A percentile compares a stretch with the other conserved stretches of the same genome.
These are phyloP conservation scores for Troides aeacus DNA, from an alignment of 2,888 invertebrate species.

Conservation along the genomic window DNA sequence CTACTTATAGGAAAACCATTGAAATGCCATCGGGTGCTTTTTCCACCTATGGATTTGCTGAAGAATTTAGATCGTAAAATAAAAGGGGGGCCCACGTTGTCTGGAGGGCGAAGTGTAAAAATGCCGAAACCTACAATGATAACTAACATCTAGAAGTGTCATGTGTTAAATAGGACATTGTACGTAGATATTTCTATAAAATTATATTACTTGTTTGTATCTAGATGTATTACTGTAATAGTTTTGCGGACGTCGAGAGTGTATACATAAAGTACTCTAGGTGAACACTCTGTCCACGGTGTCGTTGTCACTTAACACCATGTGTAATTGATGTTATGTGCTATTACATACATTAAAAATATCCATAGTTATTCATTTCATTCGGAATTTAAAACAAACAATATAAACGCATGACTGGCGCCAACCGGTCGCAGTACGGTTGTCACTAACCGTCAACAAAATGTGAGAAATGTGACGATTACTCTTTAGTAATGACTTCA, in stretches of 20 bases:
- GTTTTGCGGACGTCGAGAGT: too few species aligned
- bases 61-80: constrained; percentile 79
- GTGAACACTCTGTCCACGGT: background rate
- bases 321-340: background rate
- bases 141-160: constrained; percentile 33
- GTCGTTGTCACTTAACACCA: background rate
- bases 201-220: background rate
- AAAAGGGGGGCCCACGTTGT: constrained; percentile 60
- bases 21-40: constrained; percentile 58
- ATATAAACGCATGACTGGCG: constrained; percentile 13
- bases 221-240: too few species aligned
- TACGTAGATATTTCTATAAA: background rate
- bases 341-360: background rate
- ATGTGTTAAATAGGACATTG: background rate
- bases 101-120: constrained; percentile 53
- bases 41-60: constrained; percentile 69
- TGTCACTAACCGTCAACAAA: constrained; percentile 5
- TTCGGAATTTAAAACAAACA: background rate
- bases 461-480: constrained; percentile 13
- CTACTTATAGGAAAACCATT: constrained; percentile 45
- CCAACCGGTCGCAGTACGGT: constrained; percentile 5
- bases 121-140: constrained; percentile 42
- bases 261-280: too few species aligned
- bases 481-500: background rate
- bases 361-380: background rate